Conservation (phyloP, 2,113 vertebrate species). For the Hypomesus transpacificus region DNA sequence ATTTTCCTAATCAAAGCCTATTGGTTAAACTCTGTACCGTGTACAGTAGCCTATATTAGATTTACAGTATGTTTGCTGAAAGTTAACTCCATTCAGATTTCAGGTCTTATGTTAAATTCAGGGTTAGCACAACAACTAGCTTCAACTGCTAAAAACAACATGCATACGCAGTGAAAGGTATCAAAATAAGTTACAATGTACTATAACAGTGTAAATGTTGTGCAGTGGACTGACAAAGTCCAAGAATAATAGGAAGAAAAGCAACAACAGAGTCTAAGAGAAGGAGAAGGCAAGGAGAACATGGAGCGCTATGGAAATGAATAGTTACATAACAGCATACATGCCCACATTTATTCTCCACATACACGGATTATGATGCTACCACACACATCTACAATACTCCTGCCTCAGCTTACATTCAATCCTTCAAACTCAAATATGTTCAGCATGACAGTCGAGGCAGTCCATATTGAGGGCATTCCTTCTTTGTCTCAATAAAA, state of each 20-base stretch:
- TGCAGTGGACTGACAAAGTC: constrained; percentile 24
- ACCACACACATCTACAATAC: constrained; percentile 3
- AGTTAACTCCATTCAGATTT: no score
- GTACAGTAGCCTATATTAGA: no score
- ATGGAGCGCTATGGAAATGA: constrained; percentile 8
- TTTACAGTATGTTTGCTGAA: no score
- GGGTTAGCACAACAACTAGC: no score
- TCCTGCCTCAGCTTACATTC: not conserved
- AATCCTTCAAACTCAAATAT: constrained; percentile 16
- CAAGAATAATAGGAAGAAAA: constrained; percentile 6
- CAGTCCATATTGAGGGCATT: constrained; percentile 16
- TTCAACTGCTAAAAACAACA: no score
- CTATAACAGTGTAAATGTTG: not conserved
- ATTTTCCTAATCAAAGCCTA: not conserved
- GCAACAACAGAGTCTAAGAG: constrained; percentile 12
- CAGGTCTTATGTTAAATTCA: no score
- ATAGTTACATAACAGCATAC: constrained; percentile 33
- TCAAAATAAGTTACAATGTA: no score
- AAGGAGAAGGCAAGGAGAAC: constrained; percentile 15
- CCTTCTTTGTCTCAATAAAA: constrained; percentile 3
- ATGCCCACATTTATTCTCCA: not conserved
- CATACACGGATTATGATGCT: not conserved
- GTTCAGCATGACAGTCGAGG: constrained; percentile 14
- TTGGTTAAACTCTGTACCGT: not conserved
- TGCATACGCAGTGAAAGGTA: no score